Conservation (phyloP, 2,888 invertebrate species). For the Deroplatys truncata region DNA sequence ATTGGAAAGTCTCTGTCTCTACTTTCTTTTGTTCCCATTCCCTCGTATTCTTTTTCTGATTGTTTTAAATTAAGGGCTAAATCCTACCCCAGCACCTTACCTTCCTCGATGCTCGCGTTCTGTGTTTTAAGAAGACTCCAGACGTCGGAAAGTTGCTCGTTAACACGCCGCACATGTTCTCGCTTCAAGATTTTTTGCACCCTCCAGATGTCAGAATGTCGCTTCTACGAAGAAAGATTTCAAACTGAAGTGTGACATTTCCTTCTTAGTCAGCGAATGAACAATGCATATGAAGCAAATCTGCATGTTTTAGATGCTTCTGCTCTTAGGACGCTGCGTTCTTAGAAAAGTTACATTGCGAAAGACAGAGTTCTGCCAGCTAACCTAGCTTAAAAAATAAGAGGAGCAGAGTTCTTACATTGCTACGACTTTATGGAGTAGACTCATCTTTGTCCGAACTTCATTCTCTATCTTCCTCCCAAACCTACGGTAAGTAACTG, state of each 20-base stretch:
- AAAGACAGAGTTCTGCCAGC: no score
- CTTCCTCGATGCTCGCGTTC: neutral
- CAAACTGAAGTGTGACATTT: neutral
- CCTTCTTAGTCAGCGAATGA: neutral
- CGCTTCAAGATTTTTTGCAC: neutral
- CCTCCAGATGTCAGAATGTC: neutral
- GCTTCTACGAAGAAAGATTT: neutral
- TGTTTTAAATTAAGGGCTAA: slow-evolving; percentile 8
- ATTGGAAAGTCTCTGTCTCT: slow-evolving; percentile 8
- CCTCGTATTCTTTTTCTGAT: neutral
- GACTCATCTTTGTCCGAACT: no score
- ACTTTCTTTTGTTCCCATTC: neutral
- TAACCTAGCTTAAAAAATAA: no score
- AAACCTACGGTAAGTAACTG: no score
- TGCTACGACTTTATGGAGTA: no score
- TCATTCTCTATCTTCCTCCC: no score
- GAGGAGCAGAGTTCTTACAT: no score
- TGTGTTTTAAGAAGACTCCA: neutral
- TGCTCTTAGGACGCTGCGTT: no score
- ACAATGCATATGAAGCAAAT: neutral
- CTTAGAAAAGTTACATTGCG: no score
- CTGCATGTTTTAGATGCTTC: neutral
- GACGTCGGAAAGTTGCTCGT: neutral
- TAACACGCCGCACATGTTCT: neutral
- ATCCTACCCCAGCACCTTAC: neutral